Evolutionary conservation across 2,113 vertebrate genomes (phyloP).

Genomic region (Cisticola juncidis): DNA sequence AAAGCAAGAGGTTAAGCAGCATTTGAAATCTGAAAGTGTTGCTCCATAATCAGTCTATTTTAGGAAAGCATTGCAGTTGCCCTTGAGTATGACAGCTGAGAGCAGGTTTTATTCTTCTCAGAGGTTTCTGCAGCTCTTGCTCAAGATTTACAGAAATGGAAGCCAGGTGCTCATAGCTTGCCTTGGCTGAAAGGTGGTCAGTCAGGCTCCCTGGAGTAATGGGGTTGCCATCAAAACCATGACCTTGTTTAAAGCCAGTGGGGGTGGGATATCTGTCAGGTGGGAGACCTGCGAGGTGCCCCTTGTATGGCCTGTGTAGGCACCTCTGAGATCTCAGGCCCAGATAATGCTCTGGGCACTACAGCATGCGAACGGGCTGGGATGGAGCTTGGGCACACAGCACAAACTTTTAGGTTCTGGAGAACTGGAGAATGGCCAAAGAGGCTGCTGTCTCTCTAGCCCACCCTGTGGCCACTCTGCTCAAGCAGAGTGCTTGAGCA

Average conservation of each 20-base stretch:
- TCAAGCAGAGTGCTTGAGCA: background rate
- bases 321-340: background rate
- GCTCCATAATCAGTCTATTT: background rate
- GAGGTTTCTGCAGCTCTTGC: background rate
- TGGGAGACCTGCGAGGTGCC: background rate
- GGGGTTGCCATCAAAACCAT: background rate
- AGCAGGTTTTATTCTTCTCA: background rate
- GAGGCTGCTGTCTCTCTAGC: background rate
- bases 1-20: background rate
- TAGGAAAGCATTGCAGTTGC: background rate
- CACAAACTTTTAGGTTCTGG: background rate
- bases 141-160: background rate
- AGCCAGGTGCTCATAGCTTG: background rate
- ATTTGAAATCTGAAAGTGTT: background rate
- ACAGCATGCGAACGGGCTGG: background rate
- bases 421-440: background rate
- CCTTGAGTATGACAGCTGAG: background rate
- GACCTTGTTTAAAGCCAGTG: background rate
- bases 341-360: background rate
- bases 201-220: background rate
- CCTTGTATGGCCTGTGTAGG: background rate
- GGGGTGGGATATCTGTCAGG: accelerated
- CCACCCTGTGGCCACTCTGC: background rate
- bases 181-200: background rate
- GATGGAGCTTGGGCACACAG: accelerated